phyloP scores from a whole-genome alignment of 1,140 invertebrate species.

The Cotesia vestalis region DNA sequence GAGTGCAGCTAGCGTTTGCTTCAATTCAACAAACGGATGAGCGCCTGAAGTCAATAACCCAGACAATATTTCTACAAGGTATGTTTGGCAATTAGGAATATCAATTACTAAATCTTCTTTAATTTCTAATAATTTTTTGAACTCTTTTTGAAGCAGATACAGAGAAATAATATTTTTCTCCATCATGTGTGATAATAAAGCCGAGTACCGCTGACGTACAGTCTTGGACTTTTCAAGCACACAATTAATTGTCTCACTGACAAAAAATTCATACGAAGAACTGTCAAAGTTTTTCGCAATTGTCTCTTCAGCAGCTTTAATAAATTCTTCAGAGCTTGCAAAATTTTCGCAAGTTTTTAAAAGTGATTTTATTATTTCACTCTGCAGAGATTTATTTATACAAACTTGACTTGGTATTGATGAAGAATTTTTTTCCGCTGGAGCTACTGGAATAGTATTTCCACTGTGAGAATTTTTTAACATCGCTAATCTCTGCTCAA shows the following conservation, averaged over 20 bases:
- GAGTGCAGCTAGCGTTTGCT: slow-evolving; percentile 46
- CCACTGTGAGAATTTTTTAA: too few relatives aligned
- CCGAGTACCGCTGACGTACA: not conserved
- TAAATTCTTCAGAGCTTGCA: not conserved
- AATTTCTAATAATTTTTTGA: slow-evolving; percentile 67
- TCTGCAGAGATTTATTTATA: not conserved
- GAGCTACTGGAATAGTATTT: too few relatives aligned
- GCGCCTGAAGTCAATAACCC: slow-evolving; percentile 62
- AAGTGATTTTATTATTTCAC: not conserved
- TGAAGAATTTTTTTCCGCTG: too few relatives aligned
- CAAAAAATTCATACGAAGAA: not conserved
- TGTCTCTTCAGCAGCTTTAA: not conserved
- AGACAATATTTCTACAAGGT: slow-evolving; percentile 72
- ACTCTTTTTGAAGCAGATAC: slow-evolving; percentile 28
- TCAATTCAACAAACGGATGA: slow-evolving; percentile 63
- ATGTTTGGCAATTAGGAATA: slow-evolving; percentile 79
- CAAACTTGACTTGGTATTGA: too few relatives aligned
- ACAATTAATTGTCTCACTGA: not conserved
- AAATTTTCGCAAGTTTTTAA: not conserved
- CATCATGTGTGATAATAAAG: slow-evolving; percentile 1
- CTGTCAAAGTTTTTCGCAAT: not conserved
- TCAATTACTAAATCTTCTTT: slow-evolving; percentile 76
- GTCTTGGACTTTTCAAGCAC: not conserved
- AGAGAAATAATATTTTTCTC: slow-evolving; percentile 1
- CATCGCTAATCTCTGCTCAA: too few relatives aligned